A percentile compares a stretch with the other conserved stretches of the same genome.
phyloP scores from a whole-genome alignment of 2,797 vertebrate species.

The Nothura maculosa region DNA sequence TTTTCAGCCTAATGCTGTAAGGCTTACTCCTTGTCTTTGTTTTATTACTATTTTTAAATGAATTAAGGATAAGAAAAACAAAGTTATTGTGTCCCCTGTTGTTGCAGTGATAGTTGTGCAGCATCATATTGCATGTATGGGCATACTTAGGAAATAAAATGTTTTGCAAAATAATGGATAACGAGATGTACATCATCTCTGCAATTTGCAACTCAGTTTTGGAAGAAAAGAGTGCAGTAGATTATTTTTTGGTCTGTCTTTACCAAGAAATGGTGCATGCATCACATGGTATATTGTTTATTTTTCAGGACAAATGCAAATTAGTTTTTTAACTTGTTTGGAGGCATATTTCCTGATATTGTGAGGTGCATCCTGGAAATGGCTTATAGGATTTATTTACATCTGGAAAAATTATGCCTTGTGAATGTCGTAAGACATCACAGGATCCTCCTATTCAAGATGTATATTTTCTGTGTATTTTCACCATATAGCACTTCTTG shows the following conservation, averaged over 20 bases:
- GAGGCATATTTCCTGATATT: background rate
- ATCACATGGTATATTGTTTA: background rate
- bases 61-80: background rate
- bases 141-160: background rate
- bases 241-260: background rate
- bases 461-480: background rate
- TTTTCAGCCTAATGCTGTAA: background rate
- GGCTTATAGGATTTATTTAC: background rate
- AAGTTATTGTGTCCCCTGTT: background rate
- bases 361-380: background rate
- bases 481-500: background rate
- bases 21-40: background rate
- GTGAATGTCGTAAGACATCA: background rate
- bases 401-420: background rate
- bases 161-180: background rate
- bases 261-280: accelerated
- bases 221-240: accelerated
- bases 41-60: background rate
- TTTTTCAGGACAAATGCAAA: background rate
- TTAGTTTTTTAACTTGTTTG: background rate
- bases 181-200: background rate
- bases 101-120: background rate
- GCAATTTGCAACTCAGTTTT: background rate
- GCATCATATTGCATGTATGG: background rate
- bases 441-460: background rate